Percentiles rank a stretch among this genome's conserved stretches.
These are phyloP conservation scores for Yasuhikotakia modesta DNA, from an alignment of 2,797 vertebrate genomes.

Conservation along the genomic window DNA sequence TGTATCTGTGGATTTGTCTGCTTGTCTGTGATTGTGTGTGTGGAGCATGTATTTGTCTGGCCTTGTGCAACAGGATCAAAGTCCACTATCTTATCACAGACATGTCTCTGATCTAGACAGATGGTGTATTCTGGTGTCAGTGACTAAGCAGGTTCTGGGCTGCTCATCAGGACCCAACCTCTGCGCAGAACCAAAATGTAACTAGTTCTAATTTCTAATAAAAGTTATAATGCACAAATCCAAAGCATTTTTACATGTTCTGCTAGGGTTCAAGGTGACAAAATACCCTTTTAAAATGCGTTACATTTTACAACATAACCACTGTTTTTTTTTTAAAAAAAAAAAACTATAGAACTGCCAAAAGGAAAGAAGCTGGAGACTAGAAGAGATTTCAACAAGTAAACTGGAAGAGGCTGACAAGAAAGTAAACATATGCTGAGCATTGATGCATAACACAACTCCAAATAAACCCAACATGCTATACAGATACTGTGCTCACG, in stretches of 20 bases:
- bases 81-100: constrained; percentile 47
- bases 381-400: constrained; percentile 17
- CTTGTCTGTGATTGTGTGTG: constrained; percentile 39
- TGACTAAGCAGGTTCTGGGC: no score
- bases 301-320: constrained; percentile 10
- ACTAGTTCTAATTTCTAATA: neutral
- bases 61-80: constrained; percentile 65
- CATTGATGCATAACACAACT: neutral
- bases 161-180: neutral
- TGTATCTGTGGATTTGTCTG: constrained; percentile 29
- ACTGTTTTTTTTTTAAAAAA: no score
- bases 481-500: neutral
- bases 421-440: neutral
- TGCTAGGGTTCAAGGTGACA: constrained; percentile 4
- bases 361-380: constrained; percentile 11
- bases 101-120: constrained; percentile 36
- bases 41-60: constrained; percentile 44
- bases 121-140: constrained; percentile 24
- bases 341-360: constrained; percentile 15
- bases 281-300: constrained; percentile 17
- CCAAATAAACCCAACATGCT: constrained; percentile 6
- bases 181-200: neutral
- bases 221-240: neutral
- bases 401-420: neutral
- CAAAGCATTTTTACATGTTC: neutral